Evolutionary conservation across 2,797 vertebrate species (phyloP).

Genomic region (Chiroxiphia lanceolata): DNA sequence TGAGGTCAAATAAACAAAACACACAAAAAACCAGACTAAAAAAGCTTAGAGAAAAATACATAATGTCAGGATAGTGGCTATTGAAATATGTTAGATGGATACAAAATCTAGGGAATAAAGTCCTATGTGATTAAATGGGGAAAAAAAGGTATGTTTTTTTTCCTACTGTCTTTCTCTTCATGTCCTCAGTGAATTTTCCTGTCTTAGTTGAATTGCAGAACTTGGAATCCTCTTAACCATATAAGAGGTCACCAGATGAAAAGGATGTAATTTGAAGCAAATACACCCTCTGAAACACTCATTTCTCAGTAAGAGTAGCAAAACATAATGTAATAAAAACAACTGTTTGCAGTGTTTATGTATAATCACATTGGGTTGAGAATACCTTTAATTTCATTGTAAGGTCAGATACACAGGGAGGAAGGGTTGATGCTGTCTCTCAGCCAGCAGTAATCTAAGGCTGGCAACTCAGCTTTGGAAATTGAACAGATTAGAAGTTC

Average conservation of each 20-base stretch:
- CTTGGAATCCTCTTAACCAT: not conserved
- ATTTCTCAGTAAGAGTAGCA: not conserved
- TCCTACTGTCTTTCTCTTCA: not conserved
- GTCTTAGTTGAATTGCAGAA: not conserved
- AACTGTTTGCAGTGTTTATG: not conserved
- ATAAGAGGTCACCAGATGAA: not conserved
- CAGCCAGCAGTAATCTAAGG: not conserved
- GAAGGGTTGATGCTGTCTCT: not conserved
- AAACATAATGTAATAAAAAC: conserved; percentile 13
- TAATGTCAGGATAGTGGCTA: not conserved
- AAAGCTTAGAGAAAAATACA: not conserved
- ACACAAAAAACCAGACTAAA: not conserved
- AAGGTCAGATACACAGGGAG: not conserved
- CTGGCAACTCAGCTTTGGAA: conserved; percentile 6
- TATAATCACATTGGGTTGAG: not conserved
- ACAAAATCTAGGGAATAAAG: not conserved
- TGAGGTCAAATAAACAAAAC: not conserved
- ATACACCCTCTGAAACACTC: not conserved
- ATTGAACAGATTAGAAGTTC: not conserved
- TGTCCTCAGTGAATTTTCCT: not conserved
- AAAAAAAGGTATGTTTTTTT: not conserved
- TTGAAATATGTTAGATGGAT: not conserved
- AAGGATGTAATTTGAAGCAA: not conserved
- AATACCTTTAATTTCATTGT: conserved; percentile 3
- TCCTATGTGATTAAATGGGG: not conserved